Evolutionary conservation across 2,888 invertebrate genomes (phyloP), one percentile per base, ranked within the genome.

Genomic region (Thymelicus lineola): DNA sequence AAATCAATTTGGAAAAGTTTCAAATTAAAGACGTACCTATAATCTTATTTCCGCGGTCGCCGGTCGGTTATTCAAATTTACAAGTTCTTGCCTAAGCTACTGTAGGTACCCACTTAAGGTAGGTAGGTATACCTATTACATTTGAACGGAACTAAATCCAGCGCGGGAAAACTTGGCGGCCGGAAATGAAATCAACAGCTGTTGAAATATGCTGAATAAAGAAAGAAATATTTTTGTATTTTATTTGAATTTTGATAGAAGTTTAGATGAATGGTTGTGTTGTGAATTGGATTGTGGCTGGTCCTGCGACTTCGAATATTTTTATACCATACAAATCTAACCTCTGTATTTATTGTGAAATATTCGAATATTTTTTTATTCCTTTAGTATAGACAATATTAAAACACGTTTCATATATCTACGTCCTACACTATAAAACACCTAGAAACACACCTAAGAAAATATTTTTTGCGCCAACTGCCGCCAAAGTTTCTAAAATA

Each of bases 141-240:
- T 15, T n/a, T 15, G 20, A 60, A 61, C 36, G 36, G 46, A 62
- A 67, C 61, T 68, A 57, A 62, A 62, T 68, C 20, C n/a, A 14
- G n/a, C n/a, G 36, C 57, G 36, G 7, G 57, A 60, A 68, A 68
- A 62, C 50, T 60, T 58, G 60, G 59, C 68, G 45, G 61, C 42
- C 45, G 67, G 53, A 67, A 62, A 62, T 62, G 55, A 68, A 68
- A 61, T 36, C 53, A 42, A 67, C 50, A 60, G 67, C 50, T 48
- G 53, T 53, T 53, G 42, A 67, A 67, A 53, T 53, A 50, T 45
- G 36, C n/a, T 57, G n/a, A n/a, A 15, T 7, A 14, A 36, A 50
- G 7, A 7, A 4, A 36, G 28, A 57, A n/a, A 36, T 36, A 57
- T 57, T 57, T 42, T 62, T 55, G 15, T 7, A 28, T 48, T 48